These are phyloP conservation scores for Diorhabda elongata DNA, from an alignment of 1,140 invertebrate species.

Conservation along the genomic window DNA sequence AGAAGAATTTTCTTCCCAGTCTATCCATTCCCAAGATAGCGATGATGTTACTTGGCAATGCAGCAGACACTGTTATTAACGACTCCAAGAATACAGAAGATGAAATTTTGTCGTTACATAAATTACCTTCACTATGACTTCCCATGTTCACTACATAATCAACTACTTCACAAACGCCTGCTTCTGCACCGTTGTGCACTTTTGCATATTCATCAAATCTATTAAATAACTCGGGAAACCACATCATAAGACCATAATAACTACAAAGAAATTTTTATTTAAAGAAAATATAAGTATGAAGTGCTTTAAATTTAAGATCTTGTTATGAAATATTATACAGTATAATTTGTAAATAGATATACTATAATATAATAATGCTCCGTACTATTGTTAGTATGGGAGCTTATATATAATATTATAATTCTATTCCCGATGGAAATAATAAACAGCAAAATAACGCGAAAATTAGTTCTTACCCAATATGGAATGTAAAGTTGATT, in stretches of 20 bases:
- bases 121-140: constrained; percentile 56
- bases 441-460: too few relatives aligned
- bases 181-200: constrained; percentile 54
- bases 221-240: constrained; percentile 86
- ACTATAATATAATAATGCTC: too few relatives aligned
- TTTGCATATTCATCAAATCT: constrained; percentile 69
- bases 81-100: constrained; percentile 78
- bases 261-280: constrained; percentile 44
- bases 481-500: constrained; percentile 85
- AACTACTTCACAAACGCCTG: constrained; percentile 73
- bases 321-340: too few relatives aligned
- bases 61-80: constrained; percentile 77
- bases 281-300: too few relatives aligned
- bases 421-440: too few relatives aligned
- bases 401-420: too few relatives aligned
- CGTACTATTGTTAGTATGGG: too few relatives aligned
- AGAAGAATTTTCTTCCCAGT: constrained; percentile 83
- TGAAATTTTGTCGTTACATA: constrained; percentile 67
- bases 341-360: too few relatives aligned
- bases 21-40: constrained; percentile 71
- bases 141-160: constrained; percentile 65
- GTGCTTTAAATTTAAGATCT: too few relatives aligned
- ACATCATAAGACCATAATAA: constrained; percentile 87
- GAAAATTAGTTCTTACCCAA: constrained; percentile 56
- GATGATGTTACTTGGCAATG: constrained; percentile 78